Base-by-base conservation (phyloP, 2,888 invertebrate species). In the Sturmia bella region DNA sequence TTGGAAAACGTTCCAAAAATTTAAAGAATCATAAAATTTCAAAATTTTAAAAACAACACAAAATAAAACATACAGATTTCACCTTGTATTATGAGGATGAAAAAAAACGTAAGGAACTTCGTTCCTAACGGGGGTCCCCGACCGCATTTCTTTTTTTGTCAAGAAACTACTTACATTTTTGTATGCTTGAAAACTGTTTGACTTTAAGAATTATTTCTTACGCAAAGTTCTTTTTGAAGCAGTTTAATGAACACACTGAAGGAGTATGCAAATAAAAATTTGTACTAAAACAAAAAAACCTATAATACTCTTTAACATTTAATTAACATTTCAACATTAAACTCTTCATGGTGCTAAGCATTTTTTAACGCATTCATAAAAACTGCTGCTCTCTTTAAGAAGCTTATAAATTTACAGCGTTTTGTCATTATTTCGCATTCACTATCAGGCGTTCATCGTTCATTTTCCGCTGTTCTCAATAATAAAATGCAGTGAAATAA, bases 341-440 rank as follows among this genome's bases (percentile, higher is more conserved):
- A 45, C 15, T 73, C 17, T 43, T 64, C 37, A 21, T 54, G 54
- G 15, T 21, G 1, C 50, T 50, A 24, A 66, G 12, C 50, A 56
- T 37, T 45, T 63, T 80, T 74, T 48, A 50, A 41, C 52, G 48
- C 73, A 37, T 41, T 54, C 48, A 68, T 69, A 74, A 41, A 70
- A 56, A 78, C 7, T 27, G 21, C 21, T 27, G 17, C 39, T 54
- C 15, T 45, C 70, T 70, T 78, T 78, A 78, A 75, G 74, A 54
- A 77, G 77, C 77, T 82, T 82, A 77, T 66, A 59, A 57, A 56
- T 82, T 56, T 75, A 70, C 15, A 68, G 69, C 59, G 63, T 75
- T 74, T 66, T 75, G 32, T 66, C 57, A 50, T 68, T 59, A 59
- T 41, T 59, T 52, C 24, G 41, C 41, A 19, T n/a, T 50, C 48